A percentile compares a stretch with the other conserved stretches of the same genome.
These are phyloP conservation scores for Vulpes ferrilata DNA, from an alignment of 2,113 vertebrate genomes.

Conservation along the genomic window DNA sequence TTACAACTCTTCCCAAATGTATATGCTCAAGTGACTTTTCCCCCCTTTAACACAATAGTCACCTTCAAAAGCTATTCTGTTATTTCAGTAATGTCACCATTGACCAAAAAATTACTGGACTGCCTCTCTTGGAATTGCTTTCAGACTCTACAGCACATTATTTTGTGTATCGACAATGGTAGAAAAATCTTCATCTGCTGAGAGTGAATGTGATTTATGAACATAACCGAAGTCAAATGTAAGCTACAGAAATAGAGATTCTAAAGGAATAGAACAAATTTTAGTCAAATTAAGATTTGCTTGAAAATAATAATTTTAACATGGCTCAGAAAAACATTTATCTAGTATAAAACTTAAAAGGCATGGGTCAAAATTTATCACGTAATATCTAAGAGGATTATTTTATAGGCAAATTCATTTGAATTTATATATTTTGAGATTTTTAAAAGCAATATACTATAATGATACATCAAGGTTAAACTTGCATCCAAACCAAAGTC, in stretches of 20 bases:
- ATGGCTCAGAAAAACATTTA: neutral
- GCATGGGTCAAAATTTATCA: neutral
- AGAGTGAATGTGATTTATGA: neutral
- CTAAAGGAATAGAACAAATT: conserved; percentile 14
- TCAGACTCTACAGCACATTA: neutral
- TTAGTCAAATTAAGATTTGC: neutral
- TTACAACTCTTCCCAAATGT: conserved; percentile 18
- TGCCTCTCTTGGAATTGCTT: neutral
- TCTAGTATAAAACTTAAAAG: neutral
- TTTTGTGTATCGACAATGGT: neutral
- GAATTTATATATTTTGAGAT: neutral
- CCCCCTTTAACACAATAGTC: neutral
- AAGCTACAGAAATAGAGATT: conserved; percentile 4
- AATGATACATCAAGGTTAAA: neutral
- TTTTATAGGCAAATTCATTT: neutral
- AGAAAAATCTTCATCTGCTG: neutral
- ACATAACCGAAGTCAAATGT: neutral
- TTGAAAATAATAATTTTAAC: conserved; percentile 24
- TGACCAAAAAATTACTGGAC: neutral
- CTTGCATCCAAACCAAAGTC: neutral
- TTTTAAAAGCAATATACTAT: neutral
- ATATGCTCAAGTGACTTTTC: neutral
- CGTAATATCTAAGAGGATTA: neutral
- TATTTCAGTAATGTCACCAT: neutral
- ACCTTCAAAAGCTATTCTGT: neutral